phyloP scores from a whole-genome alignment of 2,888 invertebrate species.

The Drosophila parthenogenetica region DNA sequence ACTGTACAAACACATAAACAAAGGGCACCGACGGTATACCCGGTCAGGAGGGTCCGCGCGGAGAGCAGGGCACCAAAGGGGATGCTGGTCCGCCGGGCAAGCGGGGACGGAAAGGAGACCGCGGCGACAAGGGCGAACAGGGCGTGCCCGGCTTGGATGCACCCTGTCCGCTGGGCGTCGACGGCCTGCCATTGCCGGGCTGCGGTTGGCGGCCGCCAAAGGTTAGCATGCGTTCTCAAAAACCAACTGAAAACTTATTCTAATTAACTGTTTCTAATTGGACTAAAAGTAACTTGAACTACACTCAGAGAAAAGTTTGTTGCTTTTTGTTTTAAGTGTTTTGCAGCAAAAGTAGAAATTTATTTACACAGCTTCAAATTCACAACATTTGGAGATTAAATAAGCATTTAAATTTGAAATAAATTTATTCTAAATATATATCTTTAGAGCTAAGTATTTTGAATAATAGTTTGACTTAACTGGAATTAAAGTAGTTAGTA shows the following conservation, averaged over 20 bases:
- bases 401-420: too few species aligned
- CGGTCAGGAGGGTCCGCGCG: conserved; percentile 95
- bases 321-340: not conserved
- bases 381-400: not conserved
- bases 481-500: too few species aligned
- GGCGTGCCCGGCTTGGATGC: conserved; percentile 99
- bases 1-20: conserved; percentile 1
- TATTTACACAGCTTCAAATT: too few species aligned
- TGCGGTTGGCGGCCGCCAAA: conserved; percentile 97
- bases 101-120: conserved; percentile 96
- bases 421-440: too few species aligned
- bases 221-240: conserved; percentile 86
- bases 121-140: conserved; percentile 97
- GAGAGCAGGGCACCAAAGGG: conserved; percentile 95
- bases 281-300: not conserved
- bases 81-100: conserved; percentile 92
- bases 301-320: not conserved
- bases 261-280: conserved; percentile 37
- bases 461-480: not conserved
- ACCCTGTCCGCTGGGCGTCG: conserved; percentile 98
- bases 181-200: conserved; percentile 97
- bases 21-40: conserved; percentile 97
- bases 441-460: not conserved
- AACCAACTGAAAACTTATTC: conserved; percentile 12
- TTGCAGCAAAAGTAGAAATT: too few species aligned